A percentile compares a stretch with the other conserved stretches of the same genome.
These are phyloP conservation scores for Cylas formicarius DNA, from an alignment of 1,140 invertebrate genomes.

Conservation along the genomic window DNA sequence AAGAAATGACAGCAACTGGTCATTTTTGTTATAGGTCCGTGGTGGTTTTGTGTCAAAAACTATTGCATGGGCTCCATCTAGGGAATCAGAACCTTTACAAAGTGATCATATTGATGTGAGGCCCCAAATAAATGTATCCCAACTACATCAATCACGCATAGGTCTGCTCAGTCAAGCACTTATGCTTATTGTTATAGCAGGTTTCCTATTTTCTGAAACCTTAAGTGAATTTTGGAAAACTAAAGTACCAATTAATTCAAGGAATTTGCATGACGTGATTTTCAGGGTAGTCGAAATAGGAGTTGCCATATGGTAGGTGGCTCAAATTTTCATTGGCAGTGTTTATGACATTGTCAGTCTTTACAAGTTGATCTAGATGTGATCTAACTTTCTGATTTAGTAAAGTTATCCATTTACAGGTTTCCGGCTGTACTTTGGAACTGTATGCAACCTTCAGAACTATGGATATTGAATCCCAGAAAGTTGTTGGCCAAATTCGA, in stretches of 20 bases:
- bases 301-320: conserved; percentile 70
- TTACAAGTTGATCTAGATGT: no score
- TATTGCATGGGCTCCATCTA: conserved; percentile 39
- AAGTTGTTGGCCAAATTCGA: conserved; percentile 65
- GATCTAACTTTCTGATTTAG: not conserved
- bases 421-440: conserved; percentile 94
- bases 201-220: conserved; percentile 84
- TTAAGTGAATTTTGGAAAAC: conserved; percentile 87
- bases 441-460: conserved; percentile 86
- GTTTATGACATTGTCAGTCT: no score
- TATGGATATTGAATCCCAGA: conserved; percentile 90
- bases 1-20: no score
- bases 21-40: no score
- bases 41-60: conserved; percentile 44
- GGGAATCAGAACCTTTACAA: conserved; percentile 38
- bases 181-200: conserved; percentile 75
- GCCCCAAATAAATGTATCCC: conserved; percentile 71
- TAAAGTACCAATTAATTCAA: conserved; percentile 80
- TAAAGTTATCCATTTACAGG: conserved; percentile 7
- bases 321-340: not conserved
- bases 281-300: conserved; percentile 88
- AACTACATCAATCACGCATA: conserved; percentile 81
- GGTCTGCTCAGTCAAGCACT: conserved; percentile 79
- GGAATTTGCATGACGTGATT: conserved; percentile 86
- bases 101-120: conserved; percentile 21